phyloP scores from a whole-genome alignment of 1,140 invertebrate species.

The Brachionus angularis region DNA sequence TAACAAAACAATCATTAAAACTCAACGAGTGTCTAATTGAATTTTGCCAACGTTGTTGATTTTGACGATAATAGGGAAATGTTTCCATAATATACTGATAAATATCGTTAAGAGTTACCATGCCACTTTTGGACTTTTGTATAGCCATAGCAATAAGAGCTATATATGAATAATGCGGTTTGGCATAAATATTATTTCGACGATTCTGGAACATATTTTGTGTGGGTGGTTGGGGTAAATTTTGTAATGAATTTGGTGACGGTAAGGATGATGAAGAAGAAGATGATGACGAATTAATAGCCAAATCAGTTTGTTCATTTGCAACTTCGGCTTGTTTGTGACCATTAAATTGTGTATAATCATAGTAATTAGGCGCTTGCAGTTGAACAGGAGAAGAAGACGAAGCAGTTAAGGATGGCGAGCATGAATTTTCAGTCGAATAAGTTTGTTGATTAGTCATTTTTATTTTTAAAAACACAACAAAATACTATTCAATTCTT shows the following conservation, averaged over 20 bases:
- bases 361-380: too few relatives aligned
- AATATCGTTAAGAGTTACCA: slow-evolving; percentile 95
- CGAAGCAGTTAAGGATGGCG: too few relatives aligned
- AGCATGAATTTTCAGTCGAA: too few relatives aligned
- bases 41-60: slow-evolving; percentile 96
- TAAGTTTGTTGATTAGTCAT: too few relatives aligned
- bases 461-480: too few relatives aligned
- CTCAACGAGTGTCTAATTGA: slow-evolving; percentile 84
- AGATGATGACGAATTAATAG: neutral
- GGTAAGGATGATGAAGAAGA: neutral
- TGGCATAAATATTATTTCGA: slow-evolving; percentile 34
- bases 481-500: too few relatives aligned
- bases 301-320: neutral
- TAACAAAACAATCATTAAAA: slow-evolving; percentile 99
- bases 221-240: neutral
- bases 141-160: slow-evolving; percentile 99
- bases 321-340: too few relatives aligned
- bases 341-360: too few relatives aligned
- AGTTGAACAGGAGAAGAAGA: too few relatives aligned
- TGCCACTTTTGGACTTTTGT: slow-evolving; percentile 87
- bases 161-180: slow-evolving; percentile 88
- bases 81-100: slow-evolving; percentile 99
- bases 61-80: slow-evolving; percentile 84
- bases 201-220: neutral
- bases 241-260: too few relatives aligned